Percentiles rank a stretch among this genome's conserved stretches.
Conservation (phyloP, 2,797 vertebrate species). For the Argyrosomus regius region DNA sequence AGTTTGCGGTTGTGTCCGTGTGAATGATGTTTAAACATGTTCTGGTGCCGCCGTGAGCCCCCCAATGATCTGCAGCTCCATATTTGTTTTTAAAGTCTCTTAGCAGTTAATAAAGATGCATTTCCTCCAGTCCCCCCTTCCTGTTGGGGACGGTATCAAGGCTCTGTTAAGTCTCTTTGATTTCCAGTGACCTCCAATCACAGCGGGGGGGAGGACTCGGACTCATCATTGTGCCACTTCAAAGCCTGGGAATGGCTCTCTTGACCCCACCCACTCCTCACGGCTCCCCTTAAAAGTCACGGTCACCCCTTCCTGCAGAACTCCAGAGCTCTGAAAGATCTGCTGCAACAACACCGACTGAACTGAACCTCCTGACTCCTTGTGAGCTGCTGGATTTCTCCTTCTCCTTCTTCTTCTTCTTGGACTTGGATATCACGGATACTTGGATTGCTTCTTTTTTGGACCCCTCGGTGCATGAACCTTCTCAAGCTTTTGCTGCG, state of each 20-base stretch:
- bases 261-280: slow-evolving; percentile 79
- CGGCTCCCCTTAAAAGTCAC: slow-evolving; percentile 82
- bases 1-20: slow-evolving; percentile 48
- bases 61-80: slow-evolving; percentile 68
- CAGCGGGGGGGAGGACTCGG: slow-evolving; percentile 68
- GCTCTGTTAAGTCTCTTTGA: slow-evolving; percentile 95
- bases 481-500: neutral
- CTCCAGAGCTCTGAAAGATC: slow-evolving; percentile 55
- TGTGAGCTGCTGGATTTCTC: slow-evolving; percentile 54
- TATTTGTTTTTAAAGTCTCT: slow-evolving; percentile 92
- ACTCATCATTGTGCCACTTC: slow-evolving; percentile 87
- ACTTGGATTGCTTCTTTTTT: slow-evolving; percentile 48
- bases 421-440: slow-evolving; percentile 54
- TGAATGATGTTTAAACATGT: slow-evolving; percentile 63
- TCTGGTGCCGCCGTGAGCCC: slow-evolving; percentile 62
- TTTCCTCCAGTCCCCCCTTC: slow-evolving; percentile 90
- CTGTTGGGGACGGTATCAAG: slow-evolving; percentile 92
- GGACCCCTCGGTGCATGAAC: slow-evolving; percentile 43
- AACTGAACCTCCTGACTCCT: slow-evolving; percentile 17
- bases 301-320: slow-evolving; percentile 67
- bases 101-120: slow-evolving; percentile 93
- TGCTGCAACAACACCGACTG: slow-evolving; percentile 39
- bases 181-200: slow-evolving; percentile 86
- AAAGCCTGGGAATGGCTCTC: slow-evolving; percentile 85
- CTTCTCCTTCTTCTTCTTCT: neutral